These are phyloP conservation scores for Drosophila infuscata DNA, from an alignment of 2,888 invertebrate genomes.

Conservation along the genomic window DNA sequence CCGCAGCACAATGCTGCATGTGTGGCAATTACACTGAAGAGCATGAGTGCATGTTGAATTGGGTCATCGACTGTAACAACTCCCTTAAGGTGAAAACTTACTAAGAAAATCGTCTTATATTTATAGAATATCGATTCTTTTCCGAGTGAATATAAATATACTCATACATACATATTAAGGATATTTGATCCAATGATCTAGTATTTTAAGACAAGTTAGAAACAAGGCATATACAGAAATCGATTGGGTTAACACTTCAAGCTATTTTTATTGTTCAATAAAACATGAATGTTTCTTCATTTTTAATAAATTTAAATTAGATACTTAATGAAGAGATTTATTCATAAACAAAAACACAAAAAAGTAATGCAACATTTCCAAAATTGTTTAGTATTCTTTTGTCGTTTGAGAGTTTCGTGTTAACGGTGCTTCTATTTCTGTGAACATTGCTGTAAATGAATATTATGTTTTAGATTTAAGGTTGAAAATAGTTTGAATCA, in stretches of 20 bases:
- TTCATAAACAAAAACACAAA: no score
- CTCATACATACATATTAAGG: not conserved
- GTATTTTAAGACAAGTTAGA: not conserved
- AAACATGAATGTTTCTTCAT: not conserved
- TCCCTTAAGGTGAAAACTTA: no score
- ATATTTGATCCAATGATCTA: not conserved
- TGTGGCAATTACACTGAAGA: constrained; percentile 71
- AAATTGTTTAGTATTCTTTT: not conserved
- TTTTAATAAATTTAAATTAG: not conserved
- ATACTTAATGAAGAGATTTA: no score
- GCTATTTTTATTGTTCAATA: not conserved
- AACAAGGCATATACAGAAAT: not conserved
- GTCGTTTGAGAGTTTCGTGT: not conserved
- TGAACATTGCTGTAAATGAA: not conserved
- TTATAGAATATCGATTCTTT: no score
- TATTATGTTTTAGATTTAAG: not conserved
- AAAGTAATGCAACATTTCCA: no score
- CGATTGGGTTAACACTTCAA: not conserved
- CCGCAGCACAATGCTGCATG: constrained; percentile 48
- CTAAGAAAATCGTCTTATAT: not conserved
- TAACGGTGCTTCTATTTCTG: not conserved
- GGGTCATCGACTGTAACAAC: no score
- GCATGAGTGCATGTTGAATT: constrained; percentile 16
- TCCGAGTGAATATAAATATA: not conserved
- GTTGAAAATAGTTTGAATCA: not conserved